Conservation (phyloP, 2,797 vertebrate genomes). For the Rhincodon typus region DNA sequence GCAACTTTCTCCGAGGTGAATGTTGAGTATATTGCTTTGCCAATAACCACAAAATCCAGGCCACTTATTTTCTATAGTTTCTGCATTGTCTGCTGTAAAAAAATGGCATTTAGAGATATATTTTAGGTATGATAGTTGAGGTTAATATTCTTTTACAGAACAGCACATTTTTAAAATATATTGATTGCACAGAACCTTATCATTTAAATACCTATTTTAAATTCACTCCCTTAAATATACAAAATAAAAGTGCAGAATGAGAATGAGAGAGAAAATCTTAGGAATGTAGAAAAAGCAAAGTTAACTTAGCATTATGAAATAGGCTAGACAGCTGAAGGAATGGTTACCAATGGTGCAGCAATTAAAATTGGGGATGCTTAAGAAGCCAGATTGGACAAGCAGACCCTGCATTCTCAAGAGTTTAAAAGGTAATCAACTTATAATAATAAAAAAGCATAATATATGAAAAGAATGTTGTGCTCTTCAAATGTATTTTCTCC, state of each 20-base stretch:
- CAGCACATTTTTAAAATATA: not conserved
- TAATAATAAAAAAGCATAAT: not conserved
- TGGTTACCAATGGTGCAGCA: not conserved
- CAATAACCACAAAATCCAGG: no score
- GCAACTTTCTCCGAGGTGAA: no score
- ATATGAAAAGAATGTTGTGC: not conserved
- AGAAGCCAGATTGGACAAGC: no score
- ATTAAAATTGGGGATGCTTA: not conserved
- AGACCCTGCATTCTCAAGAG: no score
- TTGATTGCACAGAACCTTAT: not conserved
- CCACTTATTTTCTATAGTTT: not conserved
- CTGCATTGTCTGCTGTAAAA: not conserved
- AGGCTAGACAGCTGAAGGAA: not conserved
- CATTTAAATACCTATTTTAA: not conserved
- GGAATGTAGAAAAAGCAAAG: not conserved
- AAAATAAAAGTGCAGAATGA: not conserved
- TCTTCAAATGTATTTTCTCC: not conserved
- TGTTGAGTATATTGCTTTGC: no score
- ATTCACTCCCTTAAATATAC: no score
- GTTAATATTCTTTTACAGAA: not conserved
- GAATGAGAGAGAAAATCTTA: not conserved
- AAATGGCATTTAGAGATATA: not conserved
- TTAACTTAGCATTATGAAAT: not conserved
- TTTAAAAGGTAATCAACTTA: no score
- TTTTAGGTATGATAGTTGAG: not conserved